Base-by-base conservation (phyloP, 2,888 invertebrate species). In the Ellobium chinense region DNA sequence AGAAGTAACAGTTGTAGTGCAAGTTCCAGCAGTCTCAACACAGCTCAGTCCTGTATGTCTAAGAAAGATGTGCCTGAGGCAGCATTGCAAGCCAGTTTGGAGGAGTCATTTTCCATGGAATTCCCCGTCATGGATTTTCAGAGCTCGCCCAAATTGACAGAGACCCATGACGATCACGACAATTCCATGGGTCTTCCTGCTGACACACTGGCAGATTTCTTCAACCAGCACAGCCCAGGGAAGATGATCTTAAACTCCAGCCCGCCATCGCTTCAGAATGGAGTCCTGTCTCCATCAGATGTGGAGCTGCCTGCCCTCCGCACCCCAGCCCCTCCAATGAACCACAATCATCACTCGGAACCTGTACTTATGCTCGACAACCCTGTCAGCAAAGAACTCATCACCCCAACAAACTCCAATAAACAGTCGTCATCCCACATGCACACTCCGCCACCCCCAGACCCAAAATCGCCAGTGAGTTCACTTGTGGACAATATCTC, bases 61-160 rank as follows among this genome's bases (percentile, higher is more conserved):
- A 78, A 78, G 31, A 63, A 78, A 27, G 72, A 34, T 62, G 63
- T 39, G 7, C 37, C 78, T 24, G 78, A 70, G 1, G 69, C 62
- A 37, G 29, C 39, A 18, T 27, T 63, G 29, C 72, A 70, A 12
- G 18, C 75, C 58, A 75, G 58, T 31, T 62, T 80, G 34, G 80
- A 80, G n/a, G 80, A 80, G 39, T 75, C 80, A 2, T 73, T 80
- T 39, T 58, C 73, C n/a, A 75, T 80, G 62, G 80, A 80, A 9
- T 80, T 80, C 34, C 69, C 75, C 21, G 80, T 75, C 34, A 69
- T 80, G 69, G 80, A 80, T 31, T 80, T 80, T 29, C 80, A 80
- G 65, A 75, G 69, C 68, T 69, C 80, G 12, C 75, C 80, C 18
- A 80, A 80, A 36, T 69, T 80, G 7, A 54, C 70, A 24, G 80